Base-by-base conservation (phyloP, 2,888 invertebrate genomes). In the Lysandra coridon region DNA sequence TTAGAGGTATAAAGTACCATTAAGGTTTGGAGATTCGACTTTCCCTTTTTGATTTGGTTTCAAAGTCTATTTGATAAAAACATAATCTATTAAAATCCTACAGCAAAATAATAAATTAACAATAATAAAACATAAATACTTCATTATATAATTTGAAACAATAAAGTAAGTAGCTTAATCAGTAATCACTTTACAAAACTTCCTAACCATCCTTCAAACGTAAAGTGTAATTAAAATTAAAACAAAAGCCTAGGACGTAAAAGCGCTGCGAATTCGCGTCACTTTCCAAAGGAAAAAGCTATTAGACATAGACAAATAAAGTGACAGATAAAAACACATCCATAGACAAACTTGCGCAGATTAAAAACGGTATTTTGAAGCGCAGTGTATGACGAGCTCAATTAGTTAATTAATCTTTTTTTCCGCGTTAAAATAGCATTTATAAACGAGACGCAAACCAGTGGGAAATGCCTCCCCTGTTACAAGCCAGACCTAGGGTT, bases 351-450 rank as follows among this genome's bases (percentile, higher is more conserved):
- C 79, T 80, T 81, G 82, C 80, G 82, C 79, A 80, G 82, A 83
- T 83, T 81, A 81, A 81, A 79, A 82, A 80, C 78, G 78, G 78
- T 80, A 79, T 73, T 79, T 82, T 84, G 79, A 81, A 81, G 80
- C 81, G 81, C 82, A 83, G 80, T 81, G 83, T 85, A 85, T 86
- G 86, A 86, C 86, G 87, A 88, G 89, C 90, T 93, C 94, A 94
- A 94, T 94, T 94, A 94, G 93, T 92, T 94, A 94, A 94, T 94
- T 94, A 94, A 93, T 93, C 92, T 93, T 93, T 94, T 93, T 94
- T 93, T 91, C 93, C 92, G 91, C 91, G 92, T 92, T 93, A 92
- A 93, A 94, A 94, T 93, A 93, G 92, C 92, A 92, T 94, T 94
- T 94, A 93, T 92, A 92, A 92, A 85, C 90, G 92, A 88, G 88